A percentile compares a stretch with the other conserved stretches of the same genome.
These are phyloP conservation scores for Apteryx owenii DNA, from an alignment of 2,113 vertebrate species.

Conservation along the genomic window DNA sequence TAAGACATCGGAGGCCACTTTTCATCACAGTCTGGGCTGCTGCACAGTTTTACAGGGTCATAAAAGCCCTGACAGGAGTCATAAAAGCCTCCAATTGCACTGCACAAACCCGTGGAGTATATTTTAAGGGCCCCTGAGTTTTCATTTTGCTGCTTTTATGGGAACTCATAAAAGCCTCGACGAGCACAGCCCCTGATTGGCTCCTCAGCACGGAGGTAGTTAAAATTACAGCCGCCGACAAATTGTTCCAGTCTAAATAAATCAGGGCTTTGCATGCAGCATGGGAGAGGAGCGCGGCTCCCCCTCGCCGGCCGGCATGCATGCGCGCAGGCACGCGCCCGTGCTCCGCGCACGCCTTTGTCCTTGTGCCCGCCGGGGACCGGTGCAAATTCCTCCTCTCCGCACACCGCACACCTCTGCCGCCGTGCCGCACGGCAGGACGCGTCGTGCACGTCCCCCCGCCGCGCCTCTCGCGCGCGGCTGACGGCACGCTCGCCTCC, in stretches of 20 bases:
- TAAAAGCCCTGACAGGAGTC: conserved; percentile 86
- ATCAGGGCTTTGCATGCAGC: conserved; percentile 72
- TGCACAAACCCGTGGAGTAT: conserved; percentile 84
- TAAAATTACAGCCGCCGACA: conserved; percentile 87
- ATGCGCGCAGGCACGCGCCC: accelerated
- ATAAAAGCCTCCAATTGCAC: conserved; percentile 86
- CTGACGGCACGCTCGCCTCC: background rate
- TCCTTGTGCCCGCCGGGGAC: accelerated
- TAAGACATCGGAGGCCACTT: conserved; percentile 78
- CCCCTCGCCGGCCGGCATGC: background rate
- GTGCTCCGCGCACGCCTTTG: accelerated
- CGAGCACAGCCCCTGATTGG: conserved; percentile 77
- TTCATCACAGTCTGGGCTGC: conserved; percentile 78
- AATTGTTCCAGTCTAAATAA: conserved; percentile 84
- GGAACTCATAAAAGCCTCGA: conserved; percentile 83
- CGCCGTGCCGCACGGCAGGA: background rate
- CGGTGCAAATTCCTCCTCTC: accelerated
- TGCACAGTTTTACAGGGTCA: conserved; percentile 84
- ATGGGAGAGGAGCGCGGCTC: background rate
- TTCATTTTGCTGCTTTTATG: conserved; percentile 89
- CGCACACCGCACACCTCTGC: no score
- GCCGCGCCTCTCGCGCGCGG: background rate
- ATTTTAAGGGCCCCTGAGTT: conserved; percentile 90
- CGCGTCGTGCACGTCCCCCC: accelerated
- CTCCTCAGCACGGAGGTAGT: conserved; percentile 81